These are phyloP conservation scores for Drosophila meridiana DNA, from an alignment of 2,888 invertebrate genomes.

Conservation along the genomic window DNA sequence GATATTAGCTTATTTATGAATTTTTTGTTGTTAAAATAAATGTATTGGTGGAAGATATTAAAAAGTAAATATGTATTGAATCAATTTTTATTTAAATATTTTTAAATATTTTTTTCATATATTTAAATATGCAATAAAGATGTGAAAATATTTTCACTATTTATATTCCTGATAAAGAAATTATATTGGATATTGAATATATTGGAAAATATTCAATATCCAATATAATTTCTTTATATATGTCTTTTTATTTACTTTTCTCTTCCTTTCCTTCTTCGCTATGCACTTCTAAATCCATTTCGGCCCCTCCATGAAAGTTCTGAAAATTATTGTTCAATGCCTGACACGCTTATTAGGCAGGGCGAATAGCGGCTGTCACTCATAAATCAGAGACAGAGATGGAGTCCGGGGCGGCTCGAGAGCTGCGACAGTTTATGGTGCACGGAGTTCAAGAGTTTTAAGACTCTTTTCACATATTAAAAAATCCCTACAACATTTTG, in stretches of 20 bases:
- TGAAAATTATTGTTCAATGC: slow-evolving; percentile 45
- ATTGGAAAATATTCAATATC: too few relatives aligned
- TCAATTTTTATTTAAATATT: neutral
- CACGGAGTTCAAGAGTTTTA: slow-evolving; percentile 39
- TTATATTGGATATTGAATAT: too few relatives aligned
- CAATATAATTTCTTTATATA: neutral
- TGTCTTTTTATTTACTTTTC: too few relatives aligned
- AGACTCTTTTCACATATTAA: slow-evolving; percentile 65
- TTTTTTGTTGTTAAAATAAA: too few relatives aligned
- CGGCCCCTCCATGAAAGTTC: slow-evolving; percentile 1
- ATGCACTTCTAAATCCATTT: neutral
- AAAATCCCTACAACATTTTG: slow-evolving; percentile 79
- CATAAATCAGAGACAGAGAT: slow-evolving; percentile 49
- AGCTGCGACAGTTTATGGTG: slow-evolving; percentile 51
- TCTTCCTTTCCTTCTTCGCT: neutral
- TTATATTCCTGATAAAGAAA: neutral
- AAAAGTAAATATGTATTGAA: too few relatives aligned
- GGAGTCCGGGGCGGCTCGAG: slow-evolving; percentile 33
- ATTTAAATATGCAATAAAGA: neutral
- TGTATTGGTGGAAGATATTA: too few relatives aligned
- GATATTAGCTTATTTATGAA: too few relatives aligned
- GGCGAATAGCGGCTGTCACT: slow-evolving; percentile 65
- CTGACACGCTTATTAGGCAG: slow-evolving; percentile 73
- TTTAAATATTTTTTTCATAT: neutral
- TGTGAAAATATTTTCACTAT: neutral